Conservation (phyloP, 1,140 invertebrate species). For the Thereuonema tuberculata region DNA sequence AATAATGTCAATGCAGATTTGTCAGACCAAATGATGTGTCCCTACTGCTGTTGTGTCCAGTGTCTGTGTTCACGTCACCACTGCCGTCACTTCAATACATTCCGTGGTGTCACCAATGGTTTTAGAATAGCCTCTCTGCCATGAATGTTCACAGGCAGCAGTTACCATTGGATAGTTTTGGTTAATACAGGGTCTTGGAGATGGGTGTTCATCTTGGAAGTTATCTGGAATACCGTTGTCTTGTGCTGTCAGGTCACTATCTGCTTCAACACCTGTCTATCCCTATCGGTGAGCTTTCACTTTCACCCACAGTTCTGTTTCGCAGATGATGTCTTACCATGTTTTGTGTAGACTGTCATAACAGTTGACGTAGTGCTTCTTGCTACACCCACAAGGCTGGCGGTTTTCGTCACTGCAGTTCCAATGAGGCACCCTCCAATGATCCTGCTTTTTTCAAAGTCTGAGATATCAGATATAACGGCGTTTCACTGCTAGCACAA, state of each 20-base stretch:
- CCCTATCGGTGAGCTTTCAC: neutral
- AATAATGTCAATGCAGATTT: neutral
- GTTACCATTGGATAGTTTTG: neutral
- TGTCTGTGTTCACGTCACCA: neutral
- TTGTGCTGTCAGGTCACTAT: neutral
- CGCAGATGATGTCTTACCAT: neutral
- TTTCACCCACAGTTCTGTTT: neutral
- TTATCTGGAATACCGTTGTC: neutral
- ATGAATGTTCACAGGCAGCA: neutral
- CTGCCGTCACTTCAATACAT: neutral
- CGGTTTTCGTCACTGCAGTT: neutral
- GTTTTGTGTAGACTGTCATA: neutral
- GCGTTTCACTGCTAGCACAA: neutral
- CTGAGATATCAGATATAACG: neutral
- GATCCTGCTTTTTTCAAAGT: neutral
- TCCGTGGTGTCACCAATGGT: neutral
- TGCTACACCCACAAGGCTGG: neutral
- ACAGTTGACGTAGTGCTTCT: neutral
- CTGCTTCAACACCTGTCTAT: neutral
- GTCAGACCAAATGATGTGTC: neutral
- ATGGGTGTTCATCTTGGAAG: neutral
- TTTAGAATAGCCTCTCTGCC: neutral
- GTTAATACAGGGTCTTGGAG: neutral
- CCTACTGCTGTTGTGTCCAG: neutral
- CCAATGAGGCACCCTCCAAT: neutral